Conservation (phyloP, 2,113 vertebrate genomes). For the Nibea albiflora region DNA sequence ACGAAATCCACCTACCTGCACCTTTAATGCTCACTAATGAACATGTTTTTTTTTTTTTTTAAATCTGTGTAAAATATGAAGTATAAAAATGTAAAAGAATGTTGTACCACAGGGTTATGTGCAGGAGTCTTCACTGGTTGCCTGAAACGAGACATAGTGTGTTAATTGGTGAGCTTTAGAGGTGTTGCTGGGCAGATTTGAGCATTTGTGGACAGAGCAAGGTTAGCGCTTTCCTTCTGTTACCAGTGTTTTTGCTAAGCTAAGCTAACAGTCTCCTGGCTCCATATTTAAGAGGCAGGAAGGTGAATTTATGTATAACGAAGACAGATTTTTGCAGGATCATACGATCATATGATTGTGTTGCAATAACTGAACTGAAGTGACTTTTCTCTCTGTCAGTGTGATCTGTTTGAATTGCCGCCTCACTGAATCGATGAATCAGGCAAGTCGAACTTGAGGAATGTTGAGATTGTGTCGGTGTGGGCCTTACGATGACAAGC, state of each 20-base stretch:
- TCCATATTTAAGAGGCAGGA: not conserved
- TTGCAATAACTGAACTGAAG: constrained; percentile 4
- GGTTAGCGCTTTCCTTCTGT: not conserved
- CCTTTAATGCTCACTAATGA: not conserved
- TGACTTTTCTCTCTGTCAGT: constrained; percentile 16
- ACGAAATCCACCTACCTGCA: not conserved
- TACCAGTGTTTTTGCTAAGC: not conserved
- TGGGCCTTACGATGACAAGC: constrained; percentile 45
- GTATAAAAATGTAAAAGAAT: not conserved
- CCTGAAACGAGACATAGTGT: not conserved
- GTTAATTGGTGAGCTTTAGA: not conserved
- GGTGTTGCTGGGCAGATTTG: not conserved
- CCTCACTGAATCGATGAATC: not conserved
- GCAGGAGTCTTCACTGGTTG: not conserved
- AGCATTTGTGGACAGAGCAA: not conserved
- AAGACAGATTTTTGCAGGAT: not conserved
- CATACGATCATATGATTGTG: not conserved
- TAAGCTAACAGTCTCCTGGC: not conserved
- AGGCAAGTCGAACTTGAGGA: not conserved
- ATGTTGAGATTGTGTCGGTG: constrained; percentile 7
- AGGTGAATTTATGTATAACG: not conserved
- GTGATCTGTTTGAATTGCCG: constrained; percentile 10
- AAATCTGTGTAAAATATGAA: not conserved
- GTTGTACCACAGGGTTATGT: no score
- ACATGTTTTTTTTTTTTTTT: not conserved